Percentiles rank a stretch among this genome's conserved stretches.
Evolutionary conservation across 2,888 invertebrate species (phyloP).

Genomic region (Serrognathus titanus): DNA sequence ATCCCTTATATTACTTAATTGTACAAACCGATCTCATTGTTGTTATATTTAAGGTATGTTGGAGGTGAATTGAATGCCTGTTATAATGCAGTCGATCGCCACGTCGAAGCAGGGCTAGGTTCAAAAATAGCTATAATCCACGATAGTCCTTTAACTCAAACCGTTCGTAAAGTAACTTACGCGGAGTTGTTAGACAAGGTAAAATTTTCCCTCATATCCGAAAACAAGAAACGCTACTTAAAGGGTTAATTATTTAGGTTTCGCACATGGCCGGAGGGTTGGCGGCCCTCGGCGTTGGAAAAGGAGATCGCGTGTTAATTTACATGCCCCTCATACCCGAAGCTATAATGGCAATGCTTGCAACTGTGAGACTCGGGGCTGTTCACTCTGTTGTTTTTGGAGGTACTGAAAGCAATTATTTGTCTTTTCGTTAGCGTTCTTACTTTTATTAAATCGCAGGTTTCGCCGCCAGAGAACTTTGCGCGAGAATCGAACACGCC

Average conservation of each 20-base stretch:
- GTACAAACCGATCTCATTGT: background rate
- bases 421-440: background rate
- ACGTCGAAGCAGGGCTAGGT: constrained; percentile 76
- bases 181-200: constrained; percentile 77
- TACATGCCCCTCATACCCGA: constrained; percentile 96
- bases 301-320: constrained; percentile 83
- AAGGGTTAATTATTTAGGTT: constrained; percentile 51
- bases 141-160: constrained; percentile 84
- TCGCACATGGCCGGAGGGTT: constrained; percentile 77
- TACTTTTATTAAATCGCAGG: constrained; percentile 52
- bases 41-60: constrained; percentile 62
- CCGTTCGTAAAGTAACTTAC: constrained; percentile 75
- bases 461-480: constrained; percentile 85
- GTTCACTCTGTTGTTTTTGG: constrained; percentile 95
- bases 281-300: constrained; percentile 69
- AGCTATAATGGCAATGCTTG: constrained; percentile 84
- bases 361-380: constrained; percentile 82
- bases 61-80: constrained; percentile 92
- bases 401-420: constrained; percentile 51
- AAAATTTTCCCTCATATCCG: constrained; percentile 16
- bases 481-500: constrained; percentile 82
- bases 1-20: no score
- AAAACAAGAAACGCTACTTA: constrained; percentile 5
- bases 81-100: constrained; percentile 89
- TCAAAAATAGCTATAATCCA: constrained; percentile 79